Evolutionary conservation across 2,797 vertebrate species (phyloP).

Genomic region (Peromyscus nudipes): DNA sequence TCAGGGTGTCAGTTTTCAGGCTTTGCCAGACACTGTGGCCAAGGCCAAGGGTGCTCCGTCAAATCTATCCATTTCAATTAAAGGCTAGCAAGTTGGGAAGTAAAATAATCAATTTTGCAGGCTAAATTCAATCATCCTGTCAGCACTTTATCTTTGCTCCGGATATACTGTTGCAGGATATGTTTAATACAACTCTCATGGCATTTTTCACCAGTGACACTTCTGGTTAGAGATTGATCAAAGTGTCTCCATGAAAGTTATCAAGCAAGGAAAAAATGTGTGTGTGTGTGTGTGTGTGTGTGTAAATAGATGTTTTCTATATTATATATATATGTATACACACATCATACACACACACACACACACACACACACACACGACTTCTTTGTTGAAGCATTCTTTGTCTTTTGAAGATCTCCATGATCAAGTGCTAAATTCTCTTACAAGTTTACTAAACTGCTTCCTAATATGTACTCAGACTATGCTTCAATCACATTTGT

Average conservation of each 20-base stretch:
- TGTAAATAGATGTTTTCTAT: not conserved
- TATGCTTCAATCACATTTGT: not conserved
- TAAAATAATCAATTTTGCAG: slow-evolving; percentile 85
- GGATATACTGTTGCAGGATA: slow-evolving; percentile 79
- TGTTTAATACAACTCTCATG: slow-evolving; percentile 67
- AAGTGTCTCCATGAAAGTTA: slow-evolving; percentile 73
- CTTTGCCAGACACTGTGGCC: slow-evolving; percentile 75
- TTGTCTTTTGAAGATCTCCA: not conserved
- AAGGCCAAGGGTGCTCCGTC: slow-evolving; percentile 79
- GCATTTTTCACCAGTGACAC: slow-evolving; percentile 79
- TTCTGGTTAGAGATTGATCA: slow-evolving; percentile 78
- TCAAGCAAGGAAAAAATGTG: slow-evolving; percentile 24
- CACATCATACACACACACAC: not conserved
- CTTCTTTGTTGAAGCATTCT: not conserved
- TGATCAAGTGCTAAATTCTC: not conserved
- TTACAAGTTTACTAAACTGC: not conserved
- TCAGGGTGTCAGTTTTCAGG: slow-evolving; percentile 82
- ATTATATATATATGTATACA: not conserved
- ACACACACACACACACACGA: not conserved
- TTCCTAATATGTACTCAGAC: not conserved
- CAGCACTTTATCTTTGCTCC: slow-evolving; percentile 83
- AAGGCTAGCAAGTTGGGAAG: slow-evolving; percentile 81
- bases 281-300: not conserved
- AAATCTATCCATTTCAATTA: slow-evolving; percentile 86
- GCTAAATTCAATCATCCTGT: slow-evolving; percentile 84